A percentile compares a stretch with the other conserved stretches of the same genome.
These are phyloP conservation scores for Nothobranchius kuhntae DNA, from an alignment of 2,113 vertebrate genomes.

Conservation along the genomic window DNA sequence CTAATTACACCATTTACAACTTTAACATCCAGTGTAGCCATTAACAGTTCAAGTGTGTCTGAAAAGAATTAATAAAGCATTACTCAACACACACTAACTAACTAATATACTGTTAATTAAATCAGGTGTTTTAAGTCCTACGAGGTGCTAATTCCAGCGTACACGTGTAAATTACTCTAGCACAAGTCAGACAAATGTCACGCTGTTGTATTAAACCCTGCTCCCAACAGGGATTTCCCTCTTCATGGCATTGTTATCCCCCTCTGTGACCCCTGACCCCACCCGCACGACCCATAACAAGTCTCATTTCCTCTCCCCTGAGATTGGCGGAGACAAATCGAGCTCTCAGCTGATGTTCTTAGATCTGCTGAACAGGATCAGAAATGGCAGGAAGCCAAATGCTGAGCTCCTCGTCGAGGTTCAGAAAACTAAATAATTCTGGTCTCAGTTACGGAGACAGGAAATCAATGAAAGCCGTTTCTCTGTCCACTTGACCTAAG, in stretches of 20 bases:
- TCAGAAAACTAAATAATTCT: slow-evolving; percentile 88
- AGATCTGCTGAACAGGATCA: slow-evolving; percentile 83
- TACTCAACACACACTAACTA: slow-evolving; percentile 81
- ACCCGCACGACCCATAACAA: slow-evolving; percentile 14
- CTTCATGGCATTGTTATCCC: slow-evolving; percentile 14
- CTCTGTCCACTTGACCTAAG: slow-evolving; percentile 79
- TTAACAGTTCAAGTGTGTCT: slow-evolving; percentile 70
- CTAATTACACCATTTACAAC: slow-evolving; percentile 74
- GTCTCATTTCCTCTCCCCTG: slow-evolving; percentile 26
- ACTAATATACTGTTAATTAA: slow-evolving; percentile 82
- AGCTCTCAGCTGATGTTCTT: slow-evolving; percentile 79
- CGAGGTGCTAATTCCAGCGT: slow-evolving; percentile 67
- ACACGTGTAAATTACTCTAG: slow-evolving; percentile 38
- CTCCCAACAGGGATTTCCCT: slow-evolving; percentile 29
- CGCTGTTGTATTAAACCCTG: slow-evolving; percentile 15
- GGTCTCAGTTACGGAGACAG: slow-evolving; percentile 79
- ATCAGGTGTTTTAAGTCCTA: slow-evolving; percentile 76
- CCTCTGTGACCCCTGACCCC: slow-evolving; percentile 19
- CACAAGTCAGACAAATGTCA: slow-evolving; percentile 33
- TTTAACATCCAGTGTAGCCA: slow-evolving; percentile 69
- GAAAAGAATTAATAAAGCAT: slow-evolving; percentile 79
- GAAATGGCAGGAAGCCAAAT: slow-evolving; percentile 91
- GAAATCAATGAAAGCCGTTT: slow-evolving; percentile 91
- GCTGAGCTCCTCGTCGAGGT: slow-evolving; percentile 79
- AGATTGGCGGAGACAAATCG: slow-evolving; percentile 49